Percentiles rank a stretch among this genome's conserved stretches.
These are phyloP conservation scores for Corythoichthys haematopterus DNA, from an alignment of 2,113 vertebrate species.

Conservation along the genomic window DNA sequence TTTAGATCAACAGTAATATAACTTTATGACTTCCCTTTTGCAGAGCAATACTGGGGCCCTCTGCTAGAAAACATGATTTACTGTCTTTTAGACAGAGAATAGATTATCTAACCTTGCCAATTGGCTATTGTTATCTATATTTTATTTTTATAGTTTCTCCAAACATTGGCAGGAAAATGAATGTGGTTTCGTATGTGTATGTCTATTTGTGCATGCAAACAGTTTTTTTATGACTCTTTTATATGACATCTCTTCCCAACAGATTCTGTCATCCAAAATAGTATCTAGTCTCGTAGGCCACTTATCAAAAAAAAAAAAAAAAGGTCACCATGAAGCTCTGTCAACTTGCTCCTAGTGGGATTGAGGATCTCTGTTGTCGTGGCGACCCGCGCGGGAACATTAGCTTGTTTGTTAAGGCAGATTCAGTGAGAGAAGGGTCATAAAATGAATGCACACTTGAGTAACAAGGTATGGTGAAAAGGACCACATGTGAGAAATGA, in stretches of 20 bases:
- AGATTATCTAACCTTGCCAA: neutral
- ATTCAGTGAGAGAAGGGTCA: conserved; percentile 36
- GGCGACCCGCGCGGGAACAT: conserved; percentile 58
- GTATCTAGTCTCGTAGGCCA: neutral
- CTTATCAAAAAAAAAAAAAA: neutral
- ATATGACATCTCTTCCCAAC: conserved; percentile 6
- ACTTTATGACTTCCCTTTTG: conserved; percentile 34
- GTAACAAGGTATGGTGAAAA: conserved; percentile 31
- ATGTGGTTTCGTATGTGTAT: neutral
- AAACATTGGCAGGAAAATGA: conserved; percentile 20
- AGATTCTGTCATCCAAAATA: conserved; percentile 4
- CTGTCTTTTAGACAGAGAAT: neutral
- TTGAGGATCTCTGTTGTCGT: conserved; percentile 44
- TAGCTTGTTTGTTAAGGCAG: conserved; percentile 47
- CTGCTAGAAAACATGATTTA: neutral
- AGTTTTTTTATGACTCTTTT: neutral
- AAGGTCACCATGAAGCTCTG: conserved; percentile 32
- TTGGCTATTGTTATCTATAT: conserved; percentile 21
- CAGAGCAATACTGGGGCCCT: conserved; percentile 9
- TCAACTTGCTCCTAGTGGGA: conserved; percentile 37
- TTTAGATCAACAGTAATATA: conserved; percentile 33
- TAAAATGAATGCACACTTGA: conserved; percentile 29
- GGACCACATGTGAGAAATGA: conserved; percentile 12
- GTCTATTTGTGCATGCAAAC: conserved; percentile 6
- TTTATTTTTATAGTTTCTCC: conserved; percentile 16